Evolutionary conservation across 2,888 invertebrate genomes (phyloP).

Genomic region (Polietes domitor): DNA sequence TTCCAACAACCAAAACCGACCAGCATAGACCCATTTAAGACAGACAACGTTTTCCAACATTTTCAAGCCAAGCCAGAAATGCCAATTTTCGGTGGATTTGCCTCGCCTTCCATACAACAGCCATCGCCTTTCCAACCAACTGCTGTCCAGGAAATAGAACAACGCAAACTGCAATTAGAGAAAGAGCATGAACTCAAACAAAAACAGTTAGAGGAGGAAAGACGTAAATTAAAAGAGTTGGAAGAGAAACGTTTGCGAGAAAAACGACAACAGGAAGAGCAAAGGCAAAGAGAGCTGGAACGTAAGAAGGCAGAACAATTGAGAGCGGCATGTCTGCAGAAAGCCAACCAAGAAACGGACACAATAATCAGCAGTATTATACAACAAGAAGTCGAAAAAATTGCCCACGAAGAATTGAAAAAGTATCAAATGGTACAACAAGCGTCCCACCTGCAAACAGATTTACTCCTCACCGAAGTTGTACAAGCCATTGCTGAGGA

Average conservation of each 20-base stretch:
- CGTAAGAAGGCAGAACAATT: constrained; percentile 35
- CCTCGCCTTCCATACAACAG: too few species aligned
- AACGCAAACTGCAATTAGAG: constrained; percentile 68
- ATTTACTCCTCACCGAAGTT: constrained; percentile 64
- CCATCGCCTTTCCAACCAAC: not conserved
- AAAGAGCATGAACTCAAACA: constrained; percentile 69
- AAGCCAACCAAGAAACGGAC: constrained; percentile 34
- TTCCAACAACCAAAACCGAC: constrained; percentile 57
- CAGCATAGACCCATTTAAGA: constrained; percentile 30
- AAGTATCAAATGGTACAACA: constrained; percentile 29
- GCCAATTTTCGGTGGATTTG: not conserved
- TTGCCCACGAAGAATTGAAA: constrained; percentile 59
- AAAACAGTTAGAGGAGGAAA: constrained; percentile 70
- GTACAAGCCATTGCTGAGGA: constrained; percentile 68
- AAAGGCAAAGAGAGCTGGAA: constrained; percentile 19
- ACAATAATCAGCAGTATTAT: constrained; percentile 41
- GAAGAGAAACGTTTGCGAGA: constrained; percentile 57
- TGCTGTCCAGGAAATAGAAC: constrained; percentile 34
- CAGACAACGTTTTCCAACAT: constrained; percentile 68
- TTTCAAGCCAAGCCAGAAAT: constrained; percentile 57
- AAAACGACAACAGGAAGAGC: constrained; percentile 43
- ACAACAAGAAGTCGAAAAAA: constrained; percentile 41
- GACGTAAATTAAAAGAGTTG: constrained; percentile 54
- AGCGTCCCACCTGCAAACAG: constrained; percentile 29
- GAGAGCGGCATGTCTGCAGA: constrained; percentile 21